Conservation (phyloP, 35 echinoderm and acorn worm species). For the Stichopus chloronotus region DNA sequence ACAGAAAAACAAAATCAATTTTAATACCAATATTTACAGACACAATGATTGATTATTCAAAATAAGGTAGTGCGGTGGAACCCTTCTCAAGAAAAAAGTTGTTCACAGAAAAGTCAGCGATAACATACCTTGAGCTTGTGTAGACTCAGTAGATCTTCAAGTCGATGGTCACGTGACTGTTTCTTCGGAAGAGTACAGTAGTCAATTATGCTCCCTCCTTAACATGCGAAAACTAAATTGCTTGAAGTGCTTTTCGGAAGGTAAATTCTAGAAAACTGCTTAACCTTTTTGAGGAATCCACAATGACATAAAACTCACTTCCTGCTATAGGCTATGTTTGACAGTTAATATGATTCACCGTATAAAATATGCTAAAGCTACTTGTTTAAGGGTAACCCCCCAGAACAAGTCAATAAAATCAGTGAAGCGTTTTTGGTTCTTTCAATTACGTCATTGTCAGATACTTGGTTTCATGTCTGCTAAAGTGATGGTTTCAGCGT, state of each 20-base stretch:
- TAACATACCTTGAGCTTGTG: background rate
- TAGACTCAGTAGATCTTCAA: background rate
- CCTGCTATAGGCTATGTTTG: background rate
- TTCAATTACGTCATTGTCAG: background rate
- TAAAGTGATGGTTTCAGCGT: background rate
- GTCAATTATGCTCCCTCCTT: background rate
- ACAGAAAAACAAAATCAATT: no score
- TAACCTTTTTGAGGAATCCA: background rate
- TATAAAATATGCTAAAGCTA: background rate
- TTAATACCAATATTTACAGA: no score
- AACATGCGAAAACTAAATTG: background rate
- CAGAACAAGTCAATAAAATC: background rate
- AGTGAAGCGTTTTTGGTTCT: slow-evolving; percentile 2
- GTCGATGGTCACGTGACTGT: background rate
- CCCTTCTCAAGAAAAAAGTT: background rate
- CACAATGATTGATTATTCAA: no score
- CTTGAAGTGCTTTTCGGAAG: background rate
- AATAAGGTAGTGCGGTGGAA: background rate
- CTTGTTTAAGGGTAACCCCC: background rate
- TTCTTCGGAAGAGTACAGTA: background rate
- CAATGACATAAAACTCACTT: background rate
- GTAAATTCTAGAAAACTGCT: background rate
- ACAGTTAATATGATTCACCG: background rate
- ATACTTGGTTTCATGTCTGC: background rate
- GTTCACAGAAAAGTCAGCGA: background rate